Base-by-base conservation (phyloP, 1,140 invertebrate genomes). In the Brachionus paranguensis region DNA sequence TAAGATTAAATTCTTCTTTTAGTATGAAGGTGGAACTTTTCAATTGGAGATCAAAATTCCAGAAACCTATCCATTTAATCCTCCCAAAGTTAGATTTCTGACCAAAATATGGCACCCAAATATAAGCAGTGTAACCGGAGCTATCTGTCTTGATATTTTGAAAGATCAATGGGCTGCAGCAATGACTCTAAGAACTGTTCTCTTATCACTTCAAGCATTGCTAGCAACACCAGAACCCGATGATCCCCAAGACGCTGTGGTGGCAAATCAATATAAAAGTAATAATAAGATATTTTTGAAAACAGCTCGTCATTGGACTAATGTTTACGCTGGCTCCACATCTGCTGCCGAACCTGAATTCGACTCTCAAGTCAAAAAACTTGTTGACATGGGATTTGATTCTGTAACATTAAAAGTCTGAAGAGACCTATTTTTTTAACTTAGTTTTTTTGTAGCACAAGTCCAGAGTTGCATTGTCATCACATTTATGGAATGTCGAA, bases 61-160 rank as follows among this genome's bases (percentile, higher is more conserved):
- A 86, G 96, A 98, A 91, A 97, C 96, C 33, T 99, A 99, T 92
- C 97, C 97, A 68, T 99, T 99, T 89, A 97, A 97, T 92, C 97
- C 97, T 86, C 97, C 97, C 83, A 97, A 91, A 90, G 91, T 92
- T 29, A 89, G 88, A 86, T 99, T 99, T 91, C 92, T 96, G 85
- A 99, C 97, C 84, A 96, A 95, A 91, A 97, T 99, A 88, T 99
- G 97, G 98, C 97, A 99, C 91, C 98, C 97, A 70, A 99, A 99
- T 91, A 97, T 99, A 86, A 98, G 96, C 78, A 98, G 96, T 24
- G 96, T 97, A 5, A 99, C 97, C 37, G 97, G 98, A 83, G 96
- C 96, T 50, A 99, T 99, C 88, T 99, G 98, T 90, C 91, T 99
- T 88, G 98, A 99, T 90, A 99, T 99, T 87, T 91, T 99, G 17